Conservation (phyloP, 2,888 invertebrate genomes). For the Schizaphis graminum region DNA sequence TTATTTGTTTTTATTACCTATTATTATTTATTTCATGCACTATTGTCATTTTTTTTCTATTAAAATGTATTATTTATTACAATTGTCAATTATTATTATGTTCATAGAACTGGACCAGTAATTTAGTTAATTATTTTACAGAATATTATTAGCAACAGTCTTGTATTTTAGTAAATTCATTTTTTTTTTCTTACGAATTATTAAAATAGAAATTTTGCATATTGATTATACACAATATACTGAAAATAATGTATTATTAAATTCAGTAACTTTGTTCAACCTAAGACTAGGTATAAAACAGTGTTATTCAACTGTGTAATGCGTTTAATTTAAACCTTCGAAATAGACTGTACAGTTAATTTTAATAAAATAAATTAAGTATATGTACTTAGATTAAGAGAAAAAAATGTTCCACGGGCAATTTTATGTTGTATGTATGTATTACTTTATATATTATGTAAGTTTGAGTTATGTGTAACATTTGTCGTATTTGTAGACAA, state of each 20-base stretch:
- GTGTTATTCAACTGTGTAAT: neutral
- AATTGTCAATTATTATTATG: slow-evolving; percentile 7
- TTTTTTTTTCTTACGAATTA: neutral
- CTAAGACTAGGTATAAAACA: neutral
- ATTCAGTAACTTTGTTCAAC: neutral
- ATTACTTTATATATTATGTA: neutral
- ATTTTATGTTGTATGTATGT: neutral
- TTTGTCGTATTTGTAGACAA: slow-evolving; percentile 1
- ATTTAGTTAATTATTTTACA: neutral
- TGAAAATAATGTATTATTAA: neutral
- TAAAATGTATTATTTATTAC: slow-evolving; percentile 23
- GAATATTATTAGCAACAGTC: neutral
- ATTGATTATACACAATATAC: neutral
- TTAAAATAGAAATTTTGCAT: neutral
- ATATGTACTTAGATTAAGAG: neutral
- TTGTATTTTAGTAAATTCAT: neutral
- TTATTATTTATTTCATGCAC: slow-evolving; percentile 48
- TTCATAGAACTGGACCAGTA: slow-evolving; percentile 17
- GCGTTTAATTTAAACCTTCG: neutral
- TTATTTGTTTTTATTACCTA: slow-evolving; percentile 17
- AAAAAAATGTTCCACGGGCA: neutral
- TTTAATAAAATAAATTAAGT: slow-evolving; percentile 3
- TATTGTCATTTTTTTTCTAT: neutral
- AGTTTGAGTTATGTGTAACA: neutral
- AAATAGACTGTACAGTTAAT: slow-evolving; percentile 24